Evolutionary conservation across 2,113 vertebrate species (phyloP).

Genomic region (Nothoprocta perdicaria): DNA sequence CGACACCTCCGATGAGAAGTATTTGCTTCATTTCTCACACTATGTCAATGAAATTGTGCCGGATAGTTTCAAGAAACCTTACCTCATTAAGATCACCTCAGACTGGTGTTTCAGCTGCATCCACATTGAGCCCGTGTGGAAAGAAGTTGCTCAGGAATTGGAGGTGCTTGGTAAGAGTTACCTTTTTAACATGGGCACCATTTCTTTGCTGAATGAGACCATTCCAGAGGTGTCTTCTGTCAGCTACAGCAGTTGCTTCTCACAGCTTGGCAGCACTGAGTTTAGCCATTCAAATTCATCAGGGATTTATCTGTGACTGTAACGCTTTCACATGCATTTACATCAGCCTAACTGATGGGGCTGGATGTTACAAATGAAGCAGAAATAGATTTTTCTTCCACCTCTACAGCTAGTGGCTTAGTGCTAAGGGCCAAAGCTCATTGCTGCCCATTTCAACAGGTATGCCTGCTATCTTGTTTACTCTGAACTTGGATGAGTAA

Average conservation of each 20-base stretch:
- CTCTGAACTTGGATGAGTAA: too few species aligned
- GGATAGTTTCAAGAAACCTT: constrained; percentile 90
- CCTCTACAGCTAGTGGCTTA: accelerated
- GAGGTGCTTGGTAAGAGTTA: constrained; percentile 85
- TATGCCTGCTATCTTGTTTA: accelerated
- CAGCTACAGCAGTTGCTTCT: background rate
- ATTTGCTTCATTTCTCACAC: constrained; percentile 90
- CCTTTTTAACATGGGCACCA: accelerated
- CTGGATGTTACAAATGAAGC: background rate
- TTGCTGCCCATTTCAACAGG: accelerated
- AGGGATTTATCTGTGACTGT: background rate
- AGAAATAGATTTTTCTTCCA: background rate
- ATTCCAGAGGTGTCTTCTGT: background rate
- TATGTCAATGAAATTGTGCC: constrained; percentile 91
- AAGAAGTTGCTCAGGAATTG: constrained; percentile 91
- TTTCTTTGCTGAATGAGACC: accelerated
- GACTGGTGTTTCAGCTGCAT: constrained; percentile 98
- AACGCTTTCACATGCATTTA: accelerated
- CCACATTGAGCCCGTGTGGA: constrained; percentile 97
- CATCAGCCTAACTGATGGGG: accelerated
- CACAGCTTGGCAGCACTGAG: background rate
- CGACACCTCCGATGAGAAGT: constrained; percentile 88
- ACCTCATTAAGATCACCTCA: constrained; percentile 96
- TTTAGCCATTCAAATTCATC: background rate
- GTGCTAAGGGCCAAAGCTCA: accelerated